Base-by-base conservation (phyloP, 2,113 vertebrate genomes). In the Nipponia nippon region DNA sequence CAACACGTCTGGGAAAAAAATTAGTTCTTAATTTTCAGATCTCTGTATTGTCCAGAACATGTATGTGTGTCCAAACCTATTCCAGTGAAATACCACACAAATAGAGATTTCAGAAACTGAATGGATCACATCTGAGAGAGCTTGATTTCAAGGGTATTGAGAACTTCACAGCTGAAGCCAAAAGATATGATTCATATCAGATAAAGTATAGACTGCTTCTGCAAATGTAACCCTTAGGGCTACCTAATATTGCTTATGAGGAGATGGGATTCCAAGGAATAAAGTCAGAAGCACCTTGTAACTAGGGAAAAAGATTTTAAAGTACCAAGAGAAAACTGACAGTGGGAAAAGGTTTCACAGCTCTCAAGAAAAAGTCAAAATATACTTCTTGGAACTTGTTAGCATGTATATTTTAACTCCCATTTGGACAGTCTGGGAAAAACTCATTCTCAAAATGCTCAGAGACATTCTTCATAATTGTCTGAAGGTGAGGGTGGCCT, bases 201-300 rank as follows among this genome's bases (percentile, higher is more conserved):
- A 76, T 81, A 77, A 89, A 89, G 75, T 61, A 89, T 44, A 27
- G 55, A 73, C 36, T 86, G 87, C 76, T 96, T 95, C 92, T 82
- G 84, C 89, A 95, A 97, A 90, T 89, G 21, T 81, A 96, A 93
- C 67, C 29, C 70, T 93, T 56, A 89, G 36, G 75, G 58, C 42
- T 91, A 85, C 62, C 40, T 85, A 34, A 87, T 76, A 82, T 32
- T 82, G n/a, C 40, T 65, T 90, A 34, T 26, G 53, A 90, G 34
- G 26, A 91, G 82, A 88, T 50, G 15, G 10, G 36, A 85, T 85
- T 88, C 66, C 78, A 88, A 82, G 47, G 56, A 91, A 91, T 82
- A 96, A 63, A 52, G 56, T 75, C 61, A 95, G 66, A 93, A 96
- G 22, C 18, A 91, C 12, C 50, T 77, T 65, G 22, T 44, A 90